A percentile compares a stretch with the other conserved stretches of the same genome.
Evolutionary conservation across 2,888 invertebrate genomes (phyloP).

Genomic region (Elysia crispata): DNA sequence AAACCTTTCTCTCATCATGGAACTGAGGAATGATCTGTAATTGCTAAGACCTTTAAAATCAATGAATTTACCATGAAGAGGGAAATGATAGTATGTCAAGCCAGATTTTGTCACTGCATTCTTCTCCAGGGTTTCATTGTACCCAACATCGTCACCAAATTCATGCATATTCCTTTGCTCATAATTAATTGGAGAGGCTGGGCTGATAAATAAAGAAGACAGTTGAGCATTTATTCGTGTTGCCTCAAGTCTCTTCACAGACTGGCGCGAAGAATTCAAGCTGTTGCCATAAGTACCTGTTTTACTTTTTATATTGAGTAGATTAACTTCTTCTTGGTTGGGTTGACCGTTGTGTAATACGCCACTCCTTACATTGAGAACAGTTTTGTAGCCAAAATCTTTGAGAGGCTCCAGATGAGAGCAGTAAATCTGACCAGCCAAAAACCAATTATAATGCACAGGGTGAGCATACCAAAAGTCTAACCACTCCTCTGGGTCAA

Average conservation of each 20-base stretch:
- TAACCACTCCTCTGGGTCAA: slow-evolving; percentile 63
- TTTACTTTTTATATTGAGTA: slow-evolving; percentile 65
- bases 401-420: slow-evolving; percentile 62
- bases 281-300: slow-evolving; percentile 63
- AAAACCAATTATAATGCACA: slow-evolving; percentile 66
- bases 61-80: slow-evolving; percentile 48
- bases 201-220: slow-evolving; percentile 59
- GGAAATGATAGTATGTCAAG: slow-evolving; percentile 64
- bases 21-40: no score
- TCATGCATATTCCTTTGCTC: slow-evolving; percentile 64
- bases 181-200: slow-evolving; percentile 61
- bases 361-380: slow-evolving; percentile 67
- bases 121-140: slow-evolving; percentile 64
- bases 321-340: slow-evolving; percentile 66
- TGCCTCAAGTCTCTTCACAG: slow-evolving; percentile 54
- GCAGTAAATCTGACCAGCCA: slow-evolving; percentile 66
- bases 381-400: slow-evolving; percentile 59
- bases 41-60: not conserved
- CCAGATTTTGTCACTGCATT: slow-evolving; percentile 56
- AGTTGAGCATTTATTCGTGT: slow-evolving; percentile 57
- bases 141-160: slow-evolving; percentile 72
- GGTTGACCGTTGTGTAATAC: slow-evolving; percentile 57
- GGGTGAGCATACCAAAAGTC: slow-evolving; percentile 70
- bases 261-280: slow-evolving; percentile 59
- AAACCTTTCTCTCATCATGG: no score